Evolutionary conservation across 2,113 vertebrate species (phyloP).

Genomic region (Halcyon senegalensis): DNA sequence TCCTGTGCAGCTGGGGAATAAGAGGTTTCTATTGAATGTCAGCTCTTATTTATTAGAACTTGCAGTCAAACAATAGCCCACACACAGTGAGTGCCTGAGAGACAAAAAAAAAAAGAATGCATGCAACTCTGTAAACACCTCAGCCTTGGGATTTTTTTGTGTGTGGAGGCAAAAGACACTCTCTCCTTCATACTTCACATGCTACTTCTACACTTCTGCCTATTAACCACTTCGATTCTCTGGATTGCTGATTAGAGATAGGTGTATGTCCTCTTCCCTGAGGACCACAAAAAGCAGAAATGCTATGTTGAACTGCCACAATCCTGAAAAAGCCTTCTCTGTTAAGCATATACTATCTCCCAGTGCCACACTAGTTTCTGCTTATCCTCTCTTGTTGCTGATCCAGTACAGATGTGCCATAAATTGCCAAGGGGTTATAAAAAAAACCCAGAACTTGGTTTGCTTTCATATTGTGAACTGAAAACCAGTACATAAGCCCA

Average conservation of each 20-base stretch:
- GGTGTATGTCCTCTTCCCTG: not conserved
- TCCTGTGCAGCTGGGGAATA: conserved; percentile 31
- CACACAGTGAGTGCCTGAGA: conserved; percentile 55
- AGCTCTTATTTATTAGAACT: conserved; percentile 67
- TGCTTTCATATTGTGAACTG: not conserved
- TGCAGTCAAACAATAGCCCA: conserved; percentile 66
- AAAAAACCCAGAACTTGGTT: not conserved
- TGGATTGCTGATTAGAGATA: not conserved
- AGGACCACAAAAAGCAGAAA: conserved; percentile 13
- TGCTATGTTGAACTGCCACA: not conserved
- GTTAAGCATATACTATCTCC: not conserved
- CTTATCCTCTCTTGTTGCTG: not conserved
- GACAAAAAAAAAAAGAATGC: not conserved
- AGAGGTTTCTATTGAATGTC: conserved; percentile 58
- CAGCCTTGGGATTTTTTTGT: not conserved
- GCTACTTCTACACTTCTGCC: not conserved
- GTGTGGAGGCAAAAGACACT: conserved; percentile 6
- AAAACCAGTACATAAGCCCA: not conserved
- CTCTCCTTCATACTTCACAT: not conserved
- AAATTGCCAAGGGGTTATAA: not conserved
- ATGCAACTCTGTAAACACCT: conserved; percentile 30
- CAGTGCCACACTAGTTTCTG: not conserved
- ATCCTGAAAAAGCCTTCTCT: not conserved
- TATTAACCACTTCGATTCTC: not conserved
- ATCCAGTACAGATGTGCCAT: not conserved